Evolutionary conservation across 2,888 invertebrate genomes (phyloP).

Genomic region (Drosophila cognata): DNA sequence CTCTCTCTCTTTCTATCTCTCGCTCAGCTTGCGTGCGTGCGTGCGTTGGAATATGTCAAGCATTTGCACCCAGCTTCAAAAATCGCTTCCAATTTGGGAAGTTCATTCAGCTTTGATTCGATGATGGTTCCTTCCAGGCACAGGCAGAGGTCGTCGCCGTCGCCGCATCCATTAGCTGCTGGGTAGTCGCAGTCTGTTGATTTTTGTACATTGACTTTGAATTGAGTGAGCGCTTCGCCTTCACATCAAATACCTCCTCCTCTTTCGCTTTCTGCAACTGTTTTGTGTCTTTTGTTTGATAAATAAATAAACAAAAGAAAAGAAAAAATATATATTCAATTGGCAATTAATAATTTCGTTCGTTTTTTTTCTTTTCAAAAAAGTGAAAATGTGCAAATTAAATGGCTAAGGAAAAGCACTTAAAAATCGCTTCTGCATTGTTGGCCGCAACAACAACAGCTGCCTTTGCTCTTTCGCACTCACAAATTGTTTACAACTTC

Average conservation of each 20-base stretch:
- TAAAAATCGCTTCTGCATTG: conserved; percentile 50
- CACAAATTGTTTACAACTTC: conserved; percentile 68
- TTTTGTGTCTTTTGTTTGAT: conserved; percentile 51
- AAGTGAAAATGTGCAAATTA: conserved; percentile 57
- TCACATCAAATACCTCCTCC: neutral
- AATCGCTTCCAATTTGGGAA: conserved; percentile 73
- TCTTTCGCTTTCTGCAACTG: conserved; percentile 42
- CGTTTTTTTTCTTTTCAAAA: conserved; percentile 19
- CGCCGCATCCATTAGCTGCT: conserved; percentile 10
- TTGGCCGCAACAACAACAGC: conserved; percentile 41
- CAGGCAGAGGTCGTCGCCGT: conserved; percentile 32
- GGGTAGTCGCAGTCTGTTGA: conserved; percentile 51
- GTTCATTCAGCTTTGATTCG: conserved; percentile 74
- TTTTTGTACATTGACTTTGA: conserved; percentile 50
- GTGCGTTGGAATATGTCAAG: conserved; percentile 45
- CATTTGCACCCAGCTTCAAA: conserved; percentile 57
- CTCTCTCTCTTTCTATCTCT: conserved; percentile 14
- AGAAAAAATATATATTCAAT: conserved; percentile 31
- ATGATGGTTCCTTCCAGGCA: conserved; percentile 40
- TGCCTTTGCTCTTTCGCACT: conserved; percentile 72
- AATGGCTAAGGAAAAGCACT: conserved; percentile 45
- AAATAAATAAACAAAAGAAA: conserved; percentile 55
- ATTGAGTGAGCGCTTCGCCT: conserved; percentile 10
- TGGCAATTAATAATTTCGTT: conserved; percentile 35
- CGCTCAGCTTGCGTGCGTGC: conserved; percentile 41